Evolutionary conservation across 2,797 vertebrate genomes (phyloP).

Genomic region (Gymnothorax javanicus): DNA sequence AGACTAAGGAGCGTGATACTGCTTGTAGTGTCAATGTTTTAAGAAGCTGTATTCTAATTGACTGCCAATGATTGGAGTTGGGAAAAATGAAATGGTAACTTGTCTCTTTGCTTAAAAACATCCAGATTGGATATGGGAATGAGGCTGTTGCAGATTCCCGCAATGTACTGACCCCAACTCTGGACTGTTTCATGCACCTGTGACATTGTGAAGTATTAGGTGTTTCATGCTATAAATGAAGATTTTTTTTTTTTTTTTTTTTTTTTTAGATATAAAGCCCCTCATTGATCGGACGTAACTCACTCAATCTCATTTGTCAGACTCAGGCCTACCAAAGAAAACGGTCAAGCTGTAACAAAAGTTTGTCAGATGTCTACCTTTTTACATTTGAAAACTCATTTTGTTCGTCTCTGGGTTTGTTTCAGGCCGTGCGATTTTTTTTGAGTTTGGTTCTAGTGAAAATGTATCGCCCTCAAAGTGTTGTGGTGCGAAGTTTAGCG

Average conservation of each 20-base stretch:
- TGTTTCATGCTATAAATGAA: not conserved
- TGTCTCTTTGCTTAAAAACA: not conserved
- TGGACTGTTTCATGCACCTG: not conserved
- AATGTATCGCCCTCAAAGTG: no score
- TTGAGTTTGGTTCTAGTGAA: no score
- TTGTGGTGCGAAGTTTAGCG: no score
- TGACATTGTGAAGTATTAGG: not conserved
- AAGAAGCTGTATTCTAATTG: not conserved
- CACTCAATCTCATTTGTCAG: no score
- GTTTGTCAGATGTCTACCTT: no score
- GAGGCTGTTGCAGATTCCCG: not conserved
- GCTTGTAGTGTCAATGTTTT: conserved; percentile 6
- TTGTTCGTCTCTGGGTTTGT: no score
- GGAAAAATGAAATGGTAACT: not conserved
- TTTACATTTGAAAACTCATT: no score
- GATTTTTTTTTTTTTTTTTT: not conserved
- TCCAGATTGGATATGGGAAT: conserved; percentile 7
- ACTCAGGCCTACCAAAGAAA: no score
- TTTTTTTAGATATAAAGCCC: not conserved
- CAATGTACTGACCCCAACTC: not conserved
- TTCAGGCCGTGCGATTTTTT: no score
- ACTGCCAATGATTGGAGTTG: not conserved
- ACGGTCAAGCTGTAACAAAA: no score
- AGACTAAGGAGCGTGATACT: not conserved
- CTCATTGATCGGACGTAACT: no score